A percentile compares a stretch with the other conserved stretches of the same genome.
Evolutionary conservation across 2,888 invertebrate genomes (phyloP).

Genomic region (Nipponacmea schrenckii): DNA sequence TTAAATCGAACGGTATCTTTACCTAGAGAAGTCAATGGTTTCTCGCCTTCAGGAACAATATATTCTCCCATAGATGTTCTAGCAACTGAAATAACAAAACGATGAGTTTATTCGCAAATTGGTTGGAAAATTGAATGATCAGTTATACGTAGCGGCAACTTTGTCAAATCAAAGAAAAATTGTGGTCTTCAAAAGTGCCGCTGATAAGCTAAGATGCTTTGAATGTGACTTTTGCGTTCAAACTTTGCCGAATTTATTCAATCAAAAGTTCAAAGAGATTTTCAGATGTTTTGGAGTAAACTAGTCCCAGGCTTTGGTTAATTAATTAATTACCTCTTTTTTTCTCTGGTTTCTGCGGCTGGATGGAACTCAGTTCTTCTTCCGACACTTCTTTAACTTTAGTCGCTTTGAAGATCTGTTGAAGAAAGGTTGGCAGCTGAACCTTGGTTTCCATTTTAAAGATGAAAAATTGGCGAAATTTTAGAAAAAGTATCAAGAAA

Average conservation of each 20-base stretch:
- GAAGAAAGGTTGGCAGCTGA: not conserved
- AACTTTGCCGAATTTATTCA: too few relatives aligned
- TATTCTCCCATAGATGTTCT: conserved; percentile 56
- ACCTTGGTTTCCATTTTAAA: not conserved
- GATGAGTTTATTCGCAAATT: too few relatives aligned
- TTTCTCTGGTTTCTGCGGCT: not conserved
- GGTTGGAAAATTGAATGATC: too few relatives aligned
- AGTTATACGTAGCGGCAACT: too few relatives aligned
- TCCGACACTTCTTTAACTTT: not conserved
- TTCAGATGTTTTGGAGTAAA: too few relatives aligned
- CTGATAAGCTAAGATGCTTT: too few relatives aligned
- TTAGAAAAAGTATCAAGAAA: not conserved
- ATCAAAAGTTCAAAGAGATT: too few relatives aligned
- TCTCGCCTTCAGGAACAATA: conserved; percentile 44
- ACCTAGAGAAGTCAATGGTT: conserved; percentile 49
- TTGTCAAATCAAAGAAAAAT: too few relatives aligned
- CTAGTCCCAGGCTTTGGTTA: too few relatives aligned
- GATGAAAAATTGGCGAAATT: not conserved
- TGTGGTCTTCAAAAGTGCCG: not conserved
- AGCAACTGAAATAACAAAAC: conserved; percentile 20
- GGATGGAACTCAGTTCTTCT: not conserved
- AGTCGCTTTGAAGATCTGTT: not conserved
- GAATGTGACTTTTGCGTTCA: too few relatives aligned
- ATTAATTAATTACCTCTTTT: not conserved
- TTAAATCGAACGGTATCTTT: too few relatives aligned